Evolutionary conservation across 1,140 invertebrate species (phyloP), one percentile per base, ranked within the genome.

Genomic region (Cepaea nemoralis): DNA sequence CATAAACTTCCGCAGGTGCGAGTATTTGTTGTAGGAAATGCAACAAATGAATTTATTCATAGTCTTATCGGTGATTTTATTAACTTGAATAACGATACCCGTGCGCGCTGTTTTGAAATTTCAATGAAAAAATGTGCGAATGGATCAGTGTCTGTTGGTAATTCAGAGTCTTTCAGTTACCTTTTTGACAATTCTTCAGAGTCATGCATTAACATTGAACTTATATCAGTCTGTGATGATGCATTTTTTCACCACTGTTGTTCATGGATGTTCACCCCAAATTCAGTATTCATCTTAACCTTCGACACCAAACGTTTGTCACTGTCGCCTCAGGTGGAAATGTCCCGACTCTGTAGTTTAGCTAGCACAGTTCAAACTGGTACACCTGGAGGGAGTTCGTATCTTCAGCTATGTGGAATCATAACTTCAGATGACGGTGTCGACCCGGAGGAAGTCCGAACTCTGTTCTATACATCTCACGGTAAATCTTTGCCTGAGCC

Each of bases 211-310:
- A 79, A 79, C 24, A 40, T 79, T 27, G 37, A 79, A 24, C n/a
- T 79, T 31, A 27, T 79, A 10, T 40, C 59, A 42, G 77, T 79
- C 1, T 35, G 63, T 33, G 66, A 69, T 35, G 63, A 79, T 27
- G 69, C n/a, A 31, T 79, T 79, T 69, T 79, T 79, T 48, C 77
- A 79, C 63, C 77, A 67, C 31, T 79, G 77, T 55, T 79, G 77
- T 69, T 33, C 42, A 14, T 79, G 77, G 77, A 79, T 79, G 66
- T 79, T 79, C 31, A 69, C 77, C 0, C 40, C 63, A 40, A 42
- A 45, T n/a, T 79, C 59, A n/a, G 33, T 79, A 16, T 79, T 79
- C 27, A 48, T 79, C 40, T 31, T 79, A n/a, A 48, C 63, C 12
- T 79, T 79, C 33, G 77, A 79, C 63, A 48, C n/a, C 39, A 79